phyloP scores from a whole-genome alignment of 2,888 invertebrate species.

The Cheilosia vulpina region DNA sequence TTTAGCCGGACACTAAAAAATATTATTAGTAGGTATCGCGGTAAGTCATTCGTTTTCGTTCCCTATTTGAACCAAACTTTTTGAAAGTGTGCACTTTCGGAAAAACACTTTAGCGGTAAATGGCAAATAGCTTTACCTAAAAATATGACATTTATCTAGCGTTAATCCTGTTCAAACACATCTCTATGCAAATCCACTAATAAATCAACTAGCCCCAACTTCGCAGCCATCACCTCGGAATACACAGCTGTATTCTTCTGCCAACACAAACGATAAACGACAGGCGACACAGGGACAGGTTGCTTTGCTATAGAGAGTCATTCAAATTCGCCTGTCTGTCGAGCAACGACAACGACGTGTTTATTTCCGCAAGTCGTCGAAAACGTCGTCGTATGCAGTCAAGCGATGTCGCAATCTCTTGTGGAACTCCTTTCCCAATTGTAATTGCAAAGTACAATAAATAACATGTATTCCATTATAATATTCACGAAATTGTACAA shows the following conservation, averaged over 20 bases:
- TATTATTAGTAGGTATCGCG: too few species aligned
- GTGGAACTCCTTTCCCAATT: conserved; percentile 58
- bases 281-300: background rate
- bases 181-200: background rate
- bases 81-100: background rate
- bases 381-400: conserved; percentile 18
- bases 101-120: background rate
- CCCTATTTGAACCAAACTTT: too few species aligned
- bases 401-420: conserved; percentile 37
- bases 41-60: too few species aligned
- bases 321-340: conserved; percentile 35
- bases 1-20: too few species aligned
- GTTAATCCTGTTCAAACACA: conserved; percentile 18
- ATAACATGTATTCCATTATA: conserved; percentile 49
- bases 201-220: conserved; percentile 23
- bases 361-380: conserved; percentile 48
- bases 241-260: background rate
- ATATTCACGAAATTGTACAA: conserved; percentile 52
- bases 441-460: conserved; percentile 59
- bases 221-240: background rate
- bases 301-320: conserved; percentile 1
- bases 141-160: conserved; percentile 4
- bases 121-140: background rate
- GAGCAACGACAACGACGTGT: conserved; percentile 19
- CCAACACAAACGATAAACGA: background rate